phyloP scores from a whole-genome alignment of 2,113 vertebrate genomes.

The Limnothrissa miodon region DNA sequence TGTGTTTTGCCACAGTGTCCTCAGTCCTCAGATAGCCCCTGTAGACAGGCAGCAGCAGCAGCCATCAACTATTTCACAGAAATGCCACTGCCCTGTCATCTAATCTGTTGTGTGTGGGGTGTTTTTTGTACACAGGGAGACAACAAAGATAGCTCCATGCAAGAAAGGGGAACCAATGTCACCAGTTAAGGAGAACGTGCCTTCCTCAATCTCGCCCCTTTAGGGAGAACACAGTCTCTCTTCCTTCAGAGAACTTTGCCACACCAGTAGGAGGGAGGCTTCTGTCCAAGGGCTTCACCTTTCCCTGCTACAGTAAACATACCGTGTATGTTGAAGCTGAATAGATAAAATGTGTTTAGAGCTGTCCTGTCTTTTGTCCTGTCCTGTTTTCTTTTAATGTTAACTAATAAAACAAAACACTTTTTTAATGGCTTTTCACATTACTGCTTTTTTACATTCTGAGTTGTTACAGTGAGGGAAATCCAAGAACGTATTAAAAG shows the following conservation, averaged over 20 bases:
- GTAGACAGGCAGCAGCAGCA: background rate
- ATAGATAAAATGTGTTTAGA: background rate
- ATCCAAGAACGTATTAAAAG: background rate
- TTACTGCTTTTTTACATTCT: background rate
- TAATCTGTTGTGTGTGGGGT: background rate
- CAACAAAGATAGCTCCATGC: constrained; percentile 67
- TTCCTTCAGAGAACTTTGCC: constrained; percentile 25
- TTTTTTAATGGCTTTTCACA: background rate
- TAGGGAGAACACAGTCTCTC: background rate
- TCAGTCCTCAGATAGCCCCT: background rate
- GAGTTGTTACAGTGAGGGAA: background rate
- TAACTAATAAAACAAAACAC: background rate
- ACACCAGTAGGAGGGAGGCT: background rate
- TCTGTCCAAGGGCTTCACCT: background rate
- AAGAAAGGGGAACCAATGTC: constrained; percentile 77
- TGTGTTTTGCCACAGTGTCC: background rate
- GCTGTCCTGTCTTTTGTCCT: background rate
- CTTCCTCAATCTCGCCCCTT: constrained; percentile 23
- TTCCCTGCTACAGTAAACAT: constrained; percentile 37
- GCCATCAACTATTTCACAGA: background rate
- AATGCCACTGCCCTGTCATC: background rate
- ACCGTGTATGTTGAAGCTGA: constrained; percentile 57
- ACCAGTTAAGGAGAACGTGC: constrained; percentile 78
- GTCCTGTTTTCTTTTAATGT: background rate
- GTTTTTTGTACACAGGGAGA: constrained; percentile 70